Evolutionary conservation across 2,113 vertebrate species (phyloP), one percentile per base, ranked within the genome.

Genomic region (Callocephalon fimbriatum): DNA sequence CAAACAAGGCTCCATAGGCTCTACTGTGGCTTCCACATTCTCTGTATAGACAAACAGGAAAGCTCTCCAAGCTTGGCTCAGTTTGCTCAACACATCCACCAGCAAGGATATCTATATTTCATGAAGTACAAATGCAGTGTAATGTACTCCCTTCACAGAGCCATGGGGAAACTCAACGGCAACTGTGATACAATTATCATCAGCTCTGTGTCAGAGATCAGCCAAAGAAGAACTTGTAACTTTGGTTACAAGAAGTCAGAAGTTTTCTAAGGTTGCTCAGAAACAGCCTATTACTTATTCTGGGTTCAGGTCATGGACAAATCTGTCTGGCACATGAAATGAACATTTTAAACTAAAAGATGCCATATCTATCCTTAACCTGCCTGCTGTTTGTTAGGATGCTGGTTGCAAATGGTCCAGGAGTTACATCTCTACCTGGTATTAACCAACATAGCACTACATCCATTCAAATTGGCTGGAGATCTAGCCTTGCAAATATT

Each of bases 401-500:
- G 13, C 7, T 56, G 3, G 44, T 58, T 61, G 63, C n/a, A 71
- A 58, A 32, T 3, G 3, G 7, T 31, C 13, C 32, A 27, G n/a
- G 71, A 84, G 10, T 32, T 75, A 20, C 15, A 26, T 42, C 38
- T 42, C 56, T 68, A 40, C 16, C 44, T 62, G 23, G 22, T 32
- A 48, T 15, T 15, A 68, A 31, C 32, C 58, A 71, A 53, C 8
- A 44, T 9, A 68, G n/a, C 19, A 31, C 25, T 29, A 20, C 0
- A 0, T 29, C 58, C 6, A 20, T 58, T 66, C n/a, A 40, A 42
- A 40, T 0, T 4, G 22, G 15, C 65, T 63, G 56, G 61, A 83
- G 45, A n/a, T 44, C 37, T 35, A 78, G 20, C 17, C 42, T n/a
- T 47, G 48, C 38, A 48, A 74, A 61, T 58, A 68, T 12, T 81